phyloP scores from a whole-genome alignment of 2,888 invertebrate species.

The Petrolisthes cinctipes region DNA sequence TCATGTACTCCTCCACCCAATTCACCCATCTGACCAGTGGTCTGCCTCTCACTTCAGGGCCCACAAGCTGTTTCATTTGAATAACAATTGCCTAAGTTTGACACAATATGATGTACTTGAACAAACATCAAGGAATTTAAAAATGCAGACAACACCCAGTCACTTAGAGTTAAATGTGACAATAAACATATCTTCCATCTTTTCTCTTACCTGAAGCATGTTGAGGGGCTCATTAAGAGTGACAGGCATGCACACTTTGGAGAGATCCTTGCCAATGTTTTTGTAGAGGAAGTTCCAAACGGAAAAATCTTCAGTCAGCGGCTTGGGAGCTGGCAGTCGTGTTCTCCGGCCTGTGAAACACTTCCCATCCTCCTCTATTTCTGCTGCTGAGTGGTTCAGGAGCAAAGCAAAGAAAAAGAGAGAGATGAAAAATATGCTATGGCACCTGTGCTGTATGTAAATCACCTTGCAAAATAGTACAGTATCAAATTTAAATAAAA shows the following conservation, averaged over 20 bases:
- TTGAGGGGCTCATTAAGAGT: slow-evolving; percentile 87
- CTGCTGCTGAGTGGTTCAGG: slow-evolving; percentile 37
- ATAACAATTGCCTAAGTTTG: no score
- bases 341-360: slow-evolving; percentile 76
- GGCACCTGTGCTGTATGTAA: no score
- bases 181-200: background rate
- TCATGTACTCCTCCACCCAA: no score
- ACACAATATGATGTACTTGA: no score
- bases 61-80: no score
- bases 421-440: background rate
- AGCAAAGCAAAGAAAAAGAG: background rate
- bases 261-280: slow-evolving; percentile 88
- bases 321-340: slow-evolving; percentile 79
- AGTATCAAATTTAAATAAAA: no score
- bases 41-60: no score
- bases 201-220: slow-evolving; percentile 74
- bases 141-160: no score
- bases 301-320: slow-evolving; percentile 82
- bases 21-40: no score
- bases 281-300: slow-evolving; percentile 84
- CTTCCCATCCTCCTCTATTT: slow-evolving; percentile 61
- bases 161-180: no score
- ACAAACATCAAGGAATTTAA: no score
- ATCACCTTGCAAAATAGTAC: no score
- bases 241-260: slow-evolving; percentile 88